Base-by-base conservation (phyloP, 2,888 invertebrate species). In the Drosophila paracracens region DNA sequence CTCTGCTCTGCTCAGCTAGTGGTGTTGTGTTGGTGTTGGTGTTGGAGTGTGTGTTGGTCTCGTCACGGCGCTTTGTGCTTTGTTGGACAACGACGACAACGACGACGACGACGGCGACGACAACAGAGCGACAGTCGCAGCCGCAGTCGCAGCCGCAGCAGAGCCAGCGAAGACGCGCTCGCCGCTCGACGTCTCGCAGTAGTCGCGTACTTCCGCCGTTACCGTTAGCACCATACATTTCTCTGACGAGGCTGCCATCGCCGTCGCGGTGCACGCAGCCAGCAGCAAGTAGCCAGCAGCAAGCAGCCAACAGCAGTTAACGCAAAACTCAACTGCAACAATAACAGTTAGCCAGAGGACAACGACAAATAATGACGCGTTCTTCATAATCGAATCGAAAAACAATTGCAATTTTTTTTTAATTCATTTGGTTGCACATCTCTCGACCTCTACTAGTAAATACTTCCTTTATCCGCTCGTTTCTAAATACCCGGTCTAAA, bases 121-220 rank as follows among this genome's bases (percentile, higher is more conserved):
- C 64, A 70, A 74, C 73, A 72, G 87, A 88, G 79, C 81, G 66
- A 68, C 82, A 72, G 79, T 63, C 72, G 70, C 73, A 68, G 75
- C 50, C 72, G 40, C 76, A 67, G 75, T 46, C 78, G 53, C 58
- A 63, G 74, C 75, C 56, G 65, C 62, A 77, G 78, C 79, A 79
- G 79, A 81, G 79, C 62, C 76, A 89, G 90, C 82, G 89, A 87
- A 87, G 88, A 87, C 87, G 83, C 83, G 82, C 88, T 83, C 83
- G 83, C 86, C 83, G 88, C 84, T 89, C 73, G 83, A 84, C 76
- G 88, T 80, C 77, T 80, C 74, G 83, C 85, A 85, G 90, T 83
- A 85, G 85, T 85, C 85, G 85, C 85, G 85, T 90, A 85, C 87
- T 85, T 85, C 85, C 90, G 85, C 89, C 85, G 85, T 86, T 86